Conservation (phyloP, 1,140 invertebrate species). For the Condylostylus longicornis region DNA sequence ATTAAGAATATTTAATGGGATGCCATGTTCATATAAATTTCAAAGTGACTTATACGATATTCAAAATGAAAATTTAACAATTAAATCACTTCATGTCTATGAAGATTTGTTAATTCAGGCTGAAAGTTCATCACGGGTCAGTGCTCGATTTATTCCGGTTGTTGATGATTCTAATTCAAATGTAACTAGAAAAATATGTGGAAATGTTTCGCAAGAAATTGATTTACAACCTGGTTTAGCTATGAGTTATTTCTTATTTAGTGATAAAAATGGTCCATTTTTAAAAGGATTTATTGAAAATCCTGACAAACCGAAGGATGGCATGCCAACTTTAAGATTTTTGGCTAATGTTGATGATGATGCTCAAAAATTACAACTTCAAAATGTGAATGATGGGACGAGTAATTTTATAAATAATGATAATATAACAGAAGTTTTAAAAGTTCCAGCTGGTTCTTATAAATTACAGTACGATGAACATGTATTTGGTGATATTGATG, state of each 20-base stretch:
- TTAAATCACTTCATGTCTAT: background rate
- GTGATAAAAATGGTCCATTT: slow-evolving; percentile 3
- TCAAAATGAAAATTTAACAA: too few relatives aligned
- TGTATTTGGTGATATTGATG: too few relatives aligned
- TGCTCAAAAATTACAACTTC: background rate
- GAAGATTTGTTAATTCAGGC: background rate
- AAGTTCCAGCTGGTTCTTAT: slow-evolving; percentile 31
- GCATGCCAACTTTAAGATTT: slow-evolving; percentile 9
- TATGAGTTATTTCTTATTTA: slow-evolving; percentile 33
- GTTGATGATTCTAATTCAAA: background rate
- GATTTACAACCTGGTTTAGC: slow-evolving; percentile 23
- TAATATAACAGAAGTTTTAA: slow-evolving; percentile 17
- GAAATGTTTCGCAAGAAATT: slow-evolving; percentile 12
- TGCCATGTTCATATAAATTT: slow-evolving; percentile 33
- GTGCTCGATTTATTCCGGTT: background rate
- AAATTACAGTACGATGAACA: slow-evolving; percentile 22
- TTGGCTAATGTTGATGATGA: slow-evolving; percentile 16
- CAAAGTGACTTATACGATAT: too few relatives aligned
- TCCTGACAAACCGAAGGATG: slow-evolving; percentile 8
- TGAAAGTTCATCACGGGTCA: background rate
- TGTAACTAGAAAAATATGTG: too few relatives aligned
- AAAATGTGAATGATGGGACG: background rate
- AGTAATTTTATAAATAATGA: background rate
- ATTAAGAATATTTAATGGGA: slow-evolving; percentile 54
- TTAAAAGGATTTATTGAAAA: slow-evolving; percentile 19